phyloP scores from a whole-genome alignment of 2,888 invertebrate species.

The Tuta absoluta region DNA sequence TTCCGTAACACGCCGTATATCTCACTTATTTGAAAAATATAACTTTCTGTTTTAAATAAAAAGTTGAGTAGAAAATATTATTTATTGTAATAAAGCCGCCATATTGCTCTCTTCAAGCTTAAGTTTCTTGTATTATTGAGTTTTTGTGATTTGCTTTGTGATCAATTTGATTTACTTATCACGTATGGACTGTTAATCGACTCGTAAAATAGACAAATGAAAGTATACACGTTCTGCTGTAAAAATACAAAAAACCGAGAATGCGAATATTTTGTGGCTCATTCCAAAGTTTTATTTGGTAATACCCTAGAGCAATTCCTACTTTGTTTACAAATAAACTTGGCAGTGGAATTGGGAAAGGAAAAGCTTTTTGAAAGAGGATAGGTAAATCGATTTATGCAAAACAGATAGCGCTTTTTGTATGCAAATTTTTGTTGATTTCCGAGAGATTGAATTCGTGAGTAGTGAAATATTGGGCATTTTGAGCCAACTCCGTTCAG shows the following conservation, averaged over 20 bases:
- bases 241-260: slow-evolving; percentile 46
- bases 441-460: slow-evolving; percentile 78
- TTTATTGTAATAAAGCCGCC: too few relatives aligned
- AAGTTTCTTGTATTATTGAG: too few relatives aligned
- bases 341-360: slow-evolving; percentile 74
- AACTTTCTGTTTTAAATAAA: too few relatives aligned
- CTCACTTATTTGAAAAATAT: too few relatives aligned
- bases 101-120: too few relatives aligned
- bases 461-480: too few relatives aligned
- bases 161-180: too few relatives aligned
- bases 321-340: slow-evolving; percentile 80
- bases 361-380: slow-evolving; percentile 76
- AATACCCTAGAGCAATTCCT: slow-evolving; percentile 76
- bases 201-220: not conserved
- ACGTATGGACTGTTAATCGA: too few relatives aligned
- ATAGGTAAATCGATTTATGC: slow-evolving; percentile 80
- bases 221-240: not conserved
- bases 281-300: slow-evolving; percentile 74
- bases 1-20: too few relatives aligned
- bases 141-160: too few relatives aligned
- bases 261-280: slow-evolving; percentile 61
- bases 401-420: slow-evolving; percentile 79
- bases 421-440: slow-evolving; percentile 79
- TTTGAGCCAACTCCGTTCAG: too few relatives aligned
- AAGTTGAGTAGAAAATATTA: too few relatives aligned